Base-by-base conservation (phyloP, 1,140 invertebrate genomes). In the Penaeus vannamei region DNA sequence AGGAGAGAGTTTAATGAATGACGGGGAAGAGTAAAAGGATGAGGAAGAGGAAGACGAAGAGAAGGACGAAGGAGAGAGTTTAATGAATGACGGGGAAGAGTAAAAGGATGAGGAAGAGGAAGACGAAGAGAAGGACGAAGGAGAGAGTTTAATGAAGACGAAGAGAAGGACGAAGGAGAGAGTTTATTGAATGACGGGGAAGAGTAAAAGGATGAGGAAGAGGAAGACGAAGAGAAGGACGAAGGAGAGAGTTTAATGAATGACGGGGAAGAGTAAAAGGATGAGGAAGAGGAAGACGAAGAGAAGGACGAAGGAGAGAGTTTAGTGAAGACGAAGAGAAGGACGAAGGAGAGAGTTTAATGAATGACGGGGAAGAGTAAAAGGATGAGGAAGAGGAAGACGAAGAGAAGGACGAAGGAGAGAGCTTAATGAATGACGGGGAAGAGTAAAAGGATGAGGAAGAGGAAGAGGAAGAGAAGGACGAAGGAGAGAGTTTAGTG, bases 321-420 rank as follows among this genome's bases (percentile, higher is more conserved):
- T 82, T 82, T 20, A 59, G n/a, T 14, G 69, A 76, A 7, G 8
- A 7, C 4, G 36, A 42, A 42, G 36, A 42, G 36, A 5, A 42
- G 0, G 36, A 42, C 4, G 36, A 42, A 42, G 4, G 8, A 7
- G 36, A 5, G 8, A 60, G 59, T 83, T 29, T 29, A 53, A 61
- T n/a, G 29, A n/a, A n/a, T n/a, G 59, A 19, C 61, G 59, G 46
- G 81, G 32, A 23, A 61, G 81, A 4, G 12, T 72, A 36, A 53
- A 29, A n/a, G 66, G 61, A 69, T 42, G 62, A 81, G 77, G 79
- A 59, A 61, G 86, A 60, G 86, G 60, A 23, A 29, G 86, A 26
- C 23, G 66, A 17, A 23, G 62, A 53, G 84, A 72, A 53, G 10
- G 7, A 66, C 5, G 8, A 42, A 42, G 36, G 36, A 42, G 36